Base-by-base conservation (phyloP, 1,140 invertebrate species). In the Gryllus bimaculatus region DNA sequence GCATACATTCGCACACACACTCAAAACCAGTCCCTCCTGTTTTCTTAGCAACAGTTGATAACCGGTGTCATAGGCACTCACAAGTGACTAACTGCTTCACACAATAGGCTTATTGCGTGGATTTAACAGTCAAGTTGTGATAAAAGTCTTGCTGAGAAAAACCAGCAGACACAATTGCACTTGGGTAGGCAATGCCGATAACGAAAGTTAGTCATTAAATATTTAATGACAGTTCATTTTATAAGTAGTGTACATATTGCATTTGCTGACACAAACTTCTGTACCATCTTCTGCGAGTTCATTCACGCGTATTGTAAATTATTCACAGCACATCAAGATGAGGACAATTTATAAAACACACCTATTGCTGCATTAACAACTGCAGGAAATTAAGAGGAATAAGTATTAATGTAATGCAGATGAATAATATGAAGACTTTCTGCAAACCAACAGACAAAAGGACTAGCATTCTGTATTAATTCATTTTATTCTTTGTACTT, bases 141-240 rank as follows among this genome's bases (percentile, higher is more conserved):
- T 66, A 66, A 66, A 66, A 66, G 18, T 66, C 54, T 13, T 66
- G 54, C 54, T 66, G 54, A 18, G 18, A 66, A 66, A 66, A 66
- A 66, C 74, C 47, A 10, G 21, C 76, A 49, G 48, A 77, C 76
- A 48, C 76, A 77, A 77, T 77, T 77, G 76, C 76, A 77, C 76
- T 77, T 77, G 76, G 48, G 76, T 77, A 20, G 48, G 47, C 47
- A 47, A 77, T 54, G 26, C n/a, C 75, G 47, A n/a, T 48, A 15
- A 77, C 76, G 20, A 49, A 66, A 66, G 54, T 18, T 13, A 66
- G 54, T 66, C 54, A 66, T 66, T 66, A 66, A 66, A 10, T 66
- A 18, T 13, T 39, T 66, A 66, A 66, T 18, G 54, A 66, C 54
- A 39, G 26, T 66, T 66, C 54, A 66, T 66, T 66, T 66, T 13